phyloP scores from a whole-genome alignment of 1,140 invertebrate species.

The Pseudomyrmex sp. region DNA sequence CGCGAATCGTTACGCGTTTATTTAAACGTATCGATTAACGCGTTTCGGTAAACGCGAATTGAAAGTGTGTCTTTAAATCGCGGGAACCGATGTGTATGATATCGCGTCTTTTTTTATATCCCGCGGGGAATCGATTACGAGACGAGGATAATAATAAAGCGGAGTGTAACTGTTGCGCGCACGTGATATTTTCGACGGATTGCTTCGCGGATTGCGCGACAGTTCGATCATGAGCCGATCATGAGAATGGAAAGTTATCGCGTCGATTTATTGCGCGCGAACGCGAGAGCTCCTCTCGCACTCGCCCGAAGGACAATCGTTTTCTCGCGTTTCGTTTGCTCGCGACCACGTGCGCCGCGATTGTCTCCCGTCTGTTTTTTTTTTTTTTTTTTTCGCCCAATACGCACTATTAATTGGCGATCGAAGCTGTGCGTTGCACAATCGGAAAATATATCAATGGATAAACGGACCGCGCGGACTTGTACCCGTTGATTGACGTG shows the following conservation, averaged over 20 bases:
- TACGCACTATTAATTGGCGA: constrained; percentile 17
- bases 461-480: background rate
- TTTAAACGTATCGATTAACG: too few species aligned
- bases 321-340: background rate
- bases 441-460: constrained; percentile 35
- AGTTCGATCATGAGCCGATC: constrained; percentile 28
- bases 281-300: background rate
- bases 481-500: background rate
- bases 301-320: constrained; percentile 30
- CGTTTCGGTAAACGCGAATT: too few species aligned
- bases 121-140: background rate
- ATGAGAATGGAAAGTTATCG: constrained; percentile 47
- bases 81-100: background rate
- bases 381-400: background rate
- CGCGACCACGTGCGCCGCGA: too few species aligned
- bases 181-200: constrained; percentile 23
- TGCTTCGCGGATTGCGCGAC: constrained; percentile 14
- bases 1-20: too few species aligned
- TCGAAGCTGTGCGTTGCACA: constrained; percentile 22
- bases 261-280: background rate
- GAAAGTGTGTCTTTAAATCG: too few species aligned
- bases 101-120: constrained; percentile 7
- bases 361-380: background rate
- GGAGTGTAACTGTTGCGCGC: background rate
- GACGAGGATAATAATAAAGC: constrained; percentile 38